phyloP scores from a whole-genome alignment of 2,113 vertebrate genomes.

The Coptodon rendalli region DNA sequence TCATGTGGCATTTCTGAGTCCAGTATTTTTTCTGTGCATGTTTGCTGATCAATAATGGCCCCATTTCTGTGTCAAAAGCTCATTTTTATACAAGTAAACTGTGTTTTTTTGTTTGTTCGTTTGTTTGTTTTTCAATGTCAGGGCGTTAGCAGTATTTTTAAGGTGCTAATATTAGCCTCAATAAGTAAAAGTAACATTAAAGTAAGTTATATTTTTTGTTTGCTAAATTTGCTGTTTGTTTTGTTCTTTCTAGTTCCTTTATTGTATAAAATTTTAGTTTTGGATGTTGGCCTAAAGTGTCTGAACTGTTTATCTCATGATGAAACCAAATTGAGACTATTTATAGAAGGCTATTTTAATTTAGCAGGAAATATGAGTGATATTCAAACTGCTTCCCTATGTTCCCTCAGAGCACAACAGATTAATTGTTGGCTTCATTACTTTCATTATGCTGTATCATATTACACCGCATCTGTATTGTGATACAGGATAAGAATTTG shows the following conservation, averaged over 20 bases:
- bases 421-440: not conserved
- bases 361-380: not conserved
- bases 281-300: not conserved
- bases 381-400: not conserved
- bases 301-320: not conserved
- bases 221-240: not conserved
- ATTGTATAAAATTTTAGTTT: not conserved
- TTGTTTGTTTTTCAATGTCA: not conserved
- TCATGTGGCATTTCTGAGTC: not conserved
- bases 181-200: not conserved
- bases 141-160: not conserved
- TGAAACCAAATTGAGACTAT: not conserved
- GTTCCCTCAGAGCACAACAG: not conserved
- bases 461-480: not conserved
- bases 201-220: not conserved
- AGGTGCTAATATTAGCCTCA: not conserved
- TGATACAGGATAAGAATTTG: not conserved
- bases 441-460: not conserved
- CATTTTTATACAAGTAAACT: rapidly evolving
- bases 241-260: not conserved
- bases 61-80: not conserved
- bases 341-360: not conserved
- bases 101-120: no score
- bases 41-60: not conserved
- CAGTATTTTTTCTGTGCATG: not conserved